Percentiles rank a stretch among this genome's conserved stretches.
Evolutionary conservation across 92 coral and sea anemone species (phyloP).

Genomic region (Epizoanthus rinbou): DNA sequence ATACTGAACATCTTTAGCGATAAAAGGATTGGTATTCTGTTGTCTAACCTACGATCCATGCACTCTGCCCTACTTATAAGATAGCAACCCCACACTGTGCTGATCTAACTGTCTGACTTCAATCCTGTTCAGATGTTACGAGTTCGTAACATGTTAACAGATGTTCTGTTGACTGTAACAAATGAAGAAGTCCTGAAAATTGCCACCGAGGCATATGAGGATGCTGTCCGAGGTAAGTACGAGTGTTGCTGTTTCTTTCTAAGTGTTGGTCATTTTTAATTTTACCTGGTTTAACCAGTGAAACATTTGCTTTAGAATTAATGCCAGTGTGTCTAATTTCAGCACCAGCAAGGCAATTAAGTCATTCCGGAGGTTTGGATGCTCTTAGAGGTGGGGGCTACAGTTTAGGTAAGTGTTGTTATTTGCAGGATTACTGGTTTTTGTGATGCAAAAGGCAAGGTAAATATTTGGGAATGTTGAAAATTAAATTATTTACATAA

Average conservation of each 20-base stretch:
- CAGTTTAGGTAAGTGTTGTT: slow-evolving; percentile 59
- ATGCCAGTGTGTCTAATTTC: slow-evolving; percentile 20
- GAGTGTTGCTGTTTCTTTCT: too few relatives aligned
- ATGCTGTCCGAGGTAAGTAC: slow-evolving; percentile 73
- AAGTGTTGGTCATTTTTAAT: not conserved
- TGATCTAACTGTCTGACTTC: not conserved
- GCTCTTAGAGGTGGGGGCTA: slow-evolving; percentile 70
- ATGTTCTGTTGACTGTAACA: slow-evolving; percentile 91
- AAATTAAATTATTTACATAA: too few relatives aligned
- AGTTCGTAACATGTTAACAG: slow-evolving; percentile 93
- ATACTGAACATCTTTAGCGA: too few relatives aligned
- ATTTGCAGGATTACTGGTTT: not conserved
- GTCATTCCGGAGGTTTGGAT: slow-evolving; percentile 76
- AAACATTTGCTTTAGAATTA: not conserved
- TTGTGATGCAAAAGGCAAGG: not conserved
- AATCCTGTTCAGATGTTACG: slow-evolving; percentile 72
- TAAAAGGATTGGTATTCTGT: too few relatives aligned
- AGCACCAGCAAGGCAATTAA: slow-evolving; percentile 75
- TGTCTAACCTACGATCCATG: too few relatives aligned
- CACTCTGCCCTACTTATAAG: too few relatives aligned
- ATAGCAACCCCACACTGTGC: not conserved
- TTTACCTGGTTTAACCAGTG: not conserved
- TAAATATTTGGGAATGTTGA: not conserved
- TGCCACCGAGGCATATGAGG: slow-evolving; percentile 85
- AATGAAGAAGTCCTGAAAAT: slow-evolving; percentile 82